Conservation (phyloP, 2,113 vertebrate genomes). For the Dromas ardeola region DNA sequence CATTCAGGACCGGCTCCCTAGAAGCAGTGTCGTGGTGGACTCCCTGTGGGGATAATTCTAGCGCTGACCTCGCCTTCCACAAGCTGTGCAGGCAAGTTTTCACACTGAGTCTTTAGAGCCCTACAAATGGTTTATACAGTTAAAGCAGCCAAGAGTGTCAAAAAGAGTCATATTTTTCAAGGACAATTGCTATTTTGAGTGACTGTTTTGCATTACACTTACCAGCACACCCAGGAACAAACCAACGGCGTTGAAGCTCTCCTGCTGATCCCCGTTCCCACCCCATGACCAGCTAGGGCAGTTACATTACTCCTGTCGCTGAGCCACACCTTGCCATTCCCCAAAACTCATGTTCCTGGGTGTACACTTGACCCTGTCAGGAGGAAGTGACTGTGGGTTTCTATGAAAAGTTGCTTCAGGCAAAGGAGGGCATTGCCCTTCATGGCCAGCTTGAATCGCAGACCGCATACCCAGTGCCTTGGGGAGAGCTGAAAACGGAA, state of each 20-base stretch:
- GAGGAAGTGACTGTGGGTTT: not conserved
- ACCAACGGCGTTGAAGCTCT: not conserved
- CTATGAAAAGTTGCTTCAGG: not conserved
- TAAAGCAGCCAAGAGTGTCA: not conserved
- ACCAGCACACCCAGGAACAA: not conserved
- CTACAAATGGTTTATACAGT: not conserved
- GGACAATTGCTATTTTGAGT: slow-evolving; percentile 19
- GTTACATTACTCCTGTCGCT: not conserved
- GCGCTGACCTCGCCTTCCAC: not conserved
- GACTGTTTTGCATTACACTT: not conserved
- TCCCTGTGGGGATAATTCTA: not conserved
- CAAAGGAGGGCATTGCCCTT: not conserved
- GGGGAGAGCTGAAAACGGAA: not conserved
- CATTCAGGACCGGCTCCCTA: not conserved
- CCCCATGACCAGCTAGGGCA: not conserved
- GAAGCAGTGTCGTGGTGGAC: not conserved
- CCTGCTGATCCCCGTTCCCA: not conserved
- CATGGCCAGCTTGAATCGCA: not conserved
- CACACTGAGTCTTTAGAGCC: not conserved
- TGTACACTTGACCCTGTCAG: not conserved
- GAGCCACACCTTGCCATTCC: not conserved
- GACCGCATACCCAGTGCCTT: accelerated
- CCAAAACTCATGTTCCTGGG: not conserved
- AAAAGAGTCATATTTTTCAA: slow-evolving; percentile 32
- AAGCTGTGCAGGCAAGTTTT: not conserved